Base-by-base conservation (phyloP, 2,888 invertebrate species). In the Andrena trimmerana region DNA sequence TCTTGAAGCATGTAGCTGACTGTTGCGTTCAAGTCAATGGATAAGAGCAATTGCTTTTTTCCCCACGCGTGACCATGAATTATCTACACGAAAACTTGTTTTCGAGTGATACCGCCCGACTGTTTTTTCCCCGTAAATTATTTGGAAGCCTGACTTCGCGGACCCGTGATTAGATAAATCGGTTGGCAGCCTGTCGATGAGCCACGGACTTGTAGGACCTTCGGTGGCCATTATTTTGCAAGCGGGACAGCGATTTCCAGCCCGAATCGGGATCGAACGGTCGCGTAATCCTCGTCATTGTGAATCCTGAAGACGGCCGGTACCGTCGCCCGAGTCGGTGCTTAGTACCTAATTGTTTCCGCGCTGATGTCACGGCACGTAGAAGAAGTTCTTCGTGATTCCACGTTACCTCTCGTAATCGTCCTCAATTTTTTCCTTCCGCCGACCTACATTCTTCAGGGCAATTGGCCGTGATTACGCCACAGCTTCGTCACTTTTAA, bases 401-500 rank as follows among this genome's bases (percentile, higher is more conserved):
- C 42, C 66, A 59, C 33, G 54, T 57, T 52, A 24, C 36, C 57
- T 36, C 70, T 78, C 82, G 71, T 75, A 85, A 89, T 86, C 81
- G 83, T 78, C 83, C 83, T 75, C 79, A 89, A 89, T 86, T 88
- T 85, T 86, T 84, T 73, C 79, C 83, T 89, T 88, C 90, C 90
- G 80, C 33, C 67, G 71, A 80, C 83, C 81, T 66, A 80, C 72
- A 81, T 85, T 67, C 78, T 50, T 42, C 2, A 7, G 1, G 36
- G 31, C 57, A 80, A 77, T 77, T 73, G 57, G n/a, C 59, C 60
- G 36, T 24, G 68, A 75, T 83, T 83, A 36, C 50, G 52, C 33
- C 57, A 71, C 3, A 20, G 54, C 13, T 31, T 24, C n/a, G 52
- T 42, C 66, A 42, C 36, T 63, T 54, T 71, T 71, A 31, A 54